phyloP scores from a whole-genome alignment of 2,888 invertebrate species.

The Rotaria sp. region DNA sequence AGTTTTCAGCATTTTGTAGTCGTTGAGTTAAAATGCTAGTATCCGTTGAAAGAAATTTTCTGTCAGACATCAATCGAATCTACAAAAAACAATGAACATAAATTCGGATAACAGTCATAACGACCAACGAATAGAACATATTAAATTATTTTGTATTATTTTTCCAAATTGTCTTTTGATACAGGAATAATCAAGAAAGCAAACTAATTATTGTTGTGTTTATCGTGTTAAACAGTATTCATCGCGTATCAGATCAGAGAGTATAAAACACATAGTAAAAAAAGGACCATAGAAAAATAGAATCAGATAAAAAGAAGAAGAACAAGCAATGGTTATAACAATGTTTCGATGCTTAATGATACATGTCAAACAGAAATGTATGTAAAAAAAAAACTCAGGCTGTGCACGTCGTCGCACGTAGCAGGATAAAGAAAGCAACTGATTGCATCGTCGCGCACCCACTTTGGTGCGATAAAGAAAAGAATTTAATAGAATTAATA shows the following conservation, averaged over 20 bases:
- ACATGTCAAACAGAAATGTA: neutral
- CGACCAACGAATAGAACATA: no score
- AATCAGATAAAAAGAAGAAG: neutral
- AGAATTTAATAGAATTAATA: neutral
- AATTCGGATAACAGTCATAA: neutral
- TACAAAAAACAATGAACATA: neutral
- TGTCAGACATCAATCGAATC: neutral
- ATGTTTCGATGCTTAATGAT: neutral
- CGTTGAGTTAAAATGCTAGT: neutral
- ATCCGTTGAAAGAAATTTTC: neutral
- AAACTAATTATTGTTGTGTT: neutral
- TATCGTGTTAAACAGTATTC: neutral
- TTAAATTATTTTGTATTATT: no score
- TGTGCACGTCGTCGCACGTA: neutral
- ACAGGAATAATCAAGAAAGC: no score
- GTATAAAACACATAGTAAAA: neutral
- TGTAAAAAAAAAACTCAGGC: no score
- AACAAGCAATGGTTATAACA: neutral
- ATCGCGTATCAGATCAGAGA: neutral
- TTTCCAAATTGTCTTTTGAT: no score
- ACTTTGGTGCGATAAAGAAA: neutral
- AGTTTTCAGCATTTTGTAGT: conserved; percentile 11
- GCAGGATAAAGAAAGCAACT: neutral
- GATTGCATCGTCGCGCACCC: neutral
- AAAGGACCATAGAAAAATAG: neutral